Base-by-base conservation (phyloP, 2,888 invertebrate species). In the Actias luna region DNA sequence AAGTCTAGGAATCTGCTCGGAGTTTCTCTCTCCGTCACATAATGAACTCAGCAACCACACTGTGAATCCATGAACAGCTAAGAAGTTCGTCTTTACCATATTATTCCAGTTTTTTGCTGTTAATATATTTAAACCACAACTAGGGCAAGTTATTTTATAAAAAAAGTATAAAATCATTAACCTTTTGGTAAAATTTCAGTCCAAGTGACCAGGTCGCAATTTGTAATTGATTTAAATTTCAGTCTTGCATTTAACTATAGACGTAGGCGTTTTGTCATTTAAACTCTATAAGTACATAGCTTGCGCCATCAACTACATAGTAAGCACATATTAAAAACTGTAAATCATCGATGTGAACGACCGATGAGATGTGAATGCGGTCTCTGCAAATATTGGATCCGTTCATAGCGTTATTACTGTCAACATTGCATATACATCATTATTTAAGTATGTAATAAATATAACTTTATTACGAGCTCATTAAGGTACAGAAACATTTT, bases 401-500 rank as follows among this genome's bases (percentile, higher is more conserved):
- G 25, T 50, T 50, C 22, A 14, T 8, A 12, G 12, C 25, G 22
- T 22, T 25, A 82, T 83, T 82, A 83, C 83, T 82, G 75, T 50
- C 22, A 25, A 18, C 8, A 42, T 18, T 42, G 18, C 42, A 1
- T 2, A 4, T 22, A 0, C 10, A 1, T 46, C 25, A 12, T 12
- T 50, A 22, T 25, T 50, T 25, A 8, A n/a, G n/a, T n/a, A 18
- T 42, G 5, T n/a, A 12, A 14, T 36, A 36, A 18, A 39, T n/a
- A n/a, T n/a, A n/a, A 39, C n/a, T 42, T 42, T n/a, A 42, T 42
- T 42, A 4, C 42, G n/a, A 1, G n/a, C n/a, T n/a, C n/a, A n/a
- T n/a, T n/a, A n/a, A n/a, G n/a, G n/a, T n/a, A n/a, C n/a, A n/a
- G n/a, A n/a, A n/a, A n/a, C n/a, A n/a, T n/a, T n/a, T n/a, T n/a